Evolutionary conservation across 2,797 vertebrate genomes (phyloP).

Genomic region (Knipowitschia caucasica): DNA sequence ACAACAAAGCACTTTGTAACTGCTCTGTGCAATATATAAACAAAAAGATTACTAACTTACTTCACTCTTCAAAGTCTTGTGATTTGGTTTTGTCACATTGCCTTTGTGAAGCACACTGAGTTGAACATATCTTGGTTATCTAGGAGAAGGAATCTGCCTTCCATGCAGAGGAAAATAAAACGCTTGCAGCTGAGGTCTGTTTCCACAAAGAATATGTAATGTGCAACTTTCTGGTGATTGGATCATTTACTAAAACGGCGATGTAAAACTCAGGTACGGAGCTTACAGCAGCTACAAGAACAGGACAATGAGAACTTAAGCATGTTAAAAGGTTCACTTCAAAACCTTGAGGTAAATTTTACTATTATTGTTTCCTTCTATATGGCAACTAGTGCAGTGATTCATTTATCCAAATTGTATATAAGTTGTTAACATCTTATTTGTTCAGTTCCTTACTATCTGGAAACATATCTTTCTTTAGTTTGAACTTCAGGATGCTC

Average conservation of each 20-base stretch:
- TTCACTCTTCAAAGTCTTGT: too few species aligned
- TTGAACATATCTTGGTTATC: neutral
- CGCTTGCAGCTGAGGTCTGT: slow-evolving; percentile 39
- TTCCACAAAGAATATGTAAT: neutral
- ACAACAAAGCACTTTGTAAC: too few species aligned
- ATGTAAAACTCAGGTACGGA: slow-evolving; percentile 37
- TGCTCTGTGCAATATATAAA: too few species aligned
- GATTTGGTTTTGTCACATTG: too few species aligned
- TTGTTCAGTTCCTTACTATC: slow-evolving; percentile 4
- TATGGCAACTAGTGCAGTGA: neutral
- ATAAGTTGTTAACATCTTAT: neutral
- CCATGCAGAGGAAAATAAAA: slow-evolving; percentile 44
- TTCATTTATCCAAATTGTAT: neutral
- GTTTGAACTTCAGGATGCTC: slow-evolving; percentile 44
- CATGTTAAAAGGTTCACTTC: slow-evolving; percentile 19
- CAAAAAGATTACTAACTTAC: too few species aligned
- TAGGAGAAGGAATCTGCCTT: slow-evolving; percentile 43
- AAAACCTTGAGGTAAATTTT: slow-evolving; percentile 34
- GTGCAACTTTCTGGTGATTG: neutral
- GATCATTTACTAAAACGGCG: neutral
- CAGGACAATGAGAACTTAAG: slow-evolving; percentile 30
- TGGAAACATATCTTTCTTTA: slow-evolving; percentile 26
- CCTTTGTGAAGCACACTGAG: neutral
- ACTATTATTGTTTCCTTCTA: neutral
- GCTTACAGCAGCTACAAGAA: slow-evolving; percentile 30